Percentiles rank a stretch among this genome's conserved stretches.
Evolutionary conservation across 1,140 invertebrate genomes (phyloP).

Genomic region (Brachionus manjavacas): DNA sequence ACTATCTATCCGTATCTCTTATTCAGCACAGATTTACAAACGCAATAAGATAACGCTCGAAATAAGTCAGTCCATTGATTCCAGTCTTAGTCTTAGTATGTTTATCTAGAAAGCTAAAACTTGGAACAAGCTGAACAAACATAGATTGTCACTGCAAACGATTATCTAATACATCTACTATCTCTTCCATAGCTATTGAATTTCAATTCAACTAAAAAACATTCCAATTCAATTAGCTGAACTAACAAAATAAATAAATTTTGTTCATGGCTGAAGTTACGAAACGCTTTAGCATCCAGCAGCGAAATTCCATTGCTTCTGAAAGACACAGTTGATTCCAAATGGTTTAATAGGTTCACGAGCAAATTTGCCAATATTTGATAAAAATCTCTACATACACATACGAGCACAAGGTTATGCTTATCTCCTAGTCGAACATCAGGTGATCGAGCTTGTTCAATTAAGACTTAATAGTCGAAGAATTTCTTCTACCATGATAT

Average conservation of each 20-base stretch:
- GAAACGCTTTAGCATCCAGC: background rate
- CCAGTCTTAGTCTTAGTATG: background rate
- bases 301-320: background rate
- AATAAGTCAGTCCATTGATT: background rate
- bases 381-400: background rate
- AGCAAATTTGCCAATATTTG: background rate
- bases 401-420: background rate
- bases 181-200: background rate
- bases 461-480: background rate
- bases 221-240: conserved; percentile 5
- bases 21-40: background rate
- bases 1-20: background rate
- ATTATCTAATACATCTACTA: background rate
- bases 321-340: background rate
- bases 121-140: conserved; percentile 13
- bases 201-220: background rate
- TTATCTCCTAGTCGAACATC: background rate
- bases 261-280: background rate
- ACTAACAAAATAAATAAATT: background rate
- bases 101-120: conserved; percentile 7
- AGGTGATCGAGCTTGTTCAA: background rate
- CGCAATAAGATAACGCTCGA: background rate
- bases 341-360: background rate
- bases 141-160: background rate
- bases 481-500: background rate